Base-by-base conservation (phyloP, 2,113 vertebrate species). In the Cyanistes caeruleus region DNA sequence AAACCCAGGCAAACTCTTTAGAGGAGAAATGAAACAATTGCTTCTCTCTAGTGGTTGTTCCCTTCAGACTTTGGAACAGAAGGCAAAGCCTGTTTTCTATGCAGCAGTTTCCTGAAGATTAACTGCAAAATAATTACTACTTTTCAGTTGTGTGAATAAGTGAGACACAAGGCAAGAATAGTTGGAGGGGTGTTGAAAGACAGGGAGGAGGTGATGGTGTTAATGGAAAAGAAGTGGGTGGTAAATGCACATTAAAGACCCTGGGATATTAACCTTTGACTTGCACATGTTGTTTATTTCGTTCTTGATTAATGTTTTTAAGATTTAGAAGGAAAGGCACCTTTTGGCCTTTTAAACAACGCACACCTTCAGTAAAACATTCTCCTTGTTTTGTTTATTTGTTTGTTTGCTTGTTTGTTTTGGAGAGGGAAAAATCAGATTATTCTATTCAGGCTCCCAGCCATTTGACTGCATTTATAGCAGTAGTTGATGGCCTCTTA, bases 151-250 rank as follows among this genome's bases (percentile, higher is more conserved):
- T 56, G 24, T 64, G 84, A 92, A 83, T 93, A 56, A 16, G 22
- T 68, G 68, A 84, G 69, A 67, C 69, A 60, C 44, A 41, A 94
- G 83, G 68, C 94, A 92, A 73, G 84, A 74, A 43, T 39, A 55
- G 70, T 56, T 93, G 31, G 35, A 90, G 62, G 64, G 46, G 43
- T 72, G 79, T 78, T 91, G 80, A 94, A 97, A 95, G 92, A 90
- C 49, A 41, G 41, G 35, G 64, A 74, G 84, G 67, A 93, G 60
- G 44, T 95, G 86, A 80, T 89, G 67, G 74, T 48, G 69, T 90
- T 96, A 92, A 97, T 95, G 95, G 94, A 94, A 97, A 94, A 88
- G 88, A 95, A 95, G 83, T 94, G 92, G 91, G 94, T 97, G 94
- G 94, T 96, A 96, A 97, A 96, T 31, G 18, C 64, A 77, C 59